Percentiles rank a stretch among this genome's conserved stretches.
These are phyloP conservation scores for Pseudomyrmex flavicornis DNA, from an alignment of 1,140 invertebrate genomes.

Conservation along the genomic window DNA sequence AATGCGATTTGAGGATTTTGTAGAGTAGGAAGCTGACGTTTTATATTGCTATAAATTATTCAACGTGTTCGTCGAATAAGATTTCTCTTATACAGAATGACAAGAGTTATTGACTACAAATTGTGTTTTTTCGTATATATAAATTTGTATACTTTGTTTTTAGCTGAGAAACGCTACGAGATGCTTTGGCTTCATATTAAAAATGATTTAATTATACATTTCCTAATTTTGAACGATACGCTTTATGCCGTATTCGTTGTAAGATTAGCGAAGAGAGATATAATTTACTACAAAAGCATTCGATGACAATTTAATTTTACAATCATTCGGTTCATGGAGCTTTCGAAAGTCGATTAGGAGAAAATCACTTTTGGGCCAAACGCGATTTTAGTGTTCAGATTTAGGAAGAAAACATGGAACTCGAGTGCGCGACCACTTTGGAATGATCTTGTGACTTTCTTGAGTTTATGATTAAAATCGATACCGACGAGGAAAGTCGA, in stretches of 20 bases:
- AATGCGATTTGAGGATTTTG: slow-evolving; percentile 8
- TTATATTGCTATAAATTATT: slow-evolving; percentile 47
- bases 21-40: neutral
- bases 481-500: slow-evolving; percentile 47
- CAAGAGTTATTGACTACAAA: slow-evolving; percentile 13
- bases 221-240: slow-evolving; percentile 38
- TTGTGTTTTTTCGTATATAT: neutral
- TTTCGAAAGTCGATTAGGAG: slow-evolving; percentile 70
- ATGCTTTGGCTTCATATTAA: slow-evolving; percentile 18
- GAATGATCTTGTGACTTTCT: slow-evolving; percentile 59
- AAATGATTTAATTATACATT: slow-evolving; percentile 52
- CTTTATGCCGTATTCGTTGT: neutral
- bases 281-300: slow-evolving; percentile 47
- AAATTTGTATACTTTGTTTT: slow-evolving; percentile 20
- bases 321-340: slow-evolving; percentile 66
- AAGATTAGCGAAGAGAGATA: slow-evolving; percentile 47
- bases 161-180: neutral
- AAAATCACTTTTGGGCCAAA: slow-evolving; percentile 50
- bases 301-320: slow-evolving; percentile 73
- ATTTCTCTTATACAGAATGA: neutral
- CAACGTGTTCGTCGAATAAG: neutral
- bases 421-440: slow-evolving; percentile 62
- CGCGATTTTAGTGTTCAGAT: slow-evolving; percentile 55
- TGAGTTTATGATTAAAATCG: slow-evolving; percentile 68
- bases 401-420: slow-evolving; percentile 67